phyloP scores from a whole-genome alignment of 2,797 vertebrate species.

The Mormyrus hasselquistii region DNA sequence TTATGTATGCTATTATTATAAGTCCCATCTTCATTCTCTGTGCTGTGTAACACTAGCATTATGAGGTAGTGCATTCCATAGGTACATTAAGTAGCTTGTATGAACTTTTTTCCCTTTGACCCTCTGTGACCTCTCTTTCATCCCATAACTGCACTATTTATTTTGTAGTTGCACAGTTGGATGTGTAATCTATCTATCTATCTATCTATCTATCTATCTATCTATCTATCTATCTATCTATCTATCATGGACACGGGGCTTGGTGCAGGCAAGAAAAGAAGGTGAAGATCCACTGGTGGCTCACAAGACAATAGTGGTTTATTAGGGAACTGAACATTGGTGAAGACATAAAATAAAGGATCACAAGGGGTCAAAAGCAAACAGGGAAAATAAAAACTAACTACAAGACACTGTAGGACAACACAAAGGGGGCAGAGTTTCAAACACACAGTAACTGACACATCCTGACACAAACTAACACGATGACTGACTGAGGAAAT shows the following conservation, averaged over 20 bases:
- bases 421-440: neutral
- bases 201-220: too few relatives aligned
- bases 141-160: neutral
- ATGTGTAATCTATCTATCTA: neutral
- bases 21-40: neutral
- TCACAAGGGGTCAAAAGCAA: neutral
- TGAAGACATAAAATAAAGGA: neutral
- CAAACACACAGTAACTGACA: neutral
- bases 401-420: neutral
- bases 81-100: neutral
- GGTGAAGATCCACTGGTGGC: neutral
- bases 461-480: neutral
- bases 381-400: neutral
- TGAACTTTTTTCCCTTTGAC: neutral
- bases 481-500: too few relatives aligned
- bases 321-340: neutral
- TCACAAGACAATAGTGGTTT: neutral
- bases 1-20: neutral
- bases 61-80: neutral
- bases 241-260: neutral
- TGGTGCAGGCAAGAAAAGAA: neutral
- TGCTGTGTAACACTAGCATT: neutral
- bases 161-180: neutral
- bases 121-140: neutral
- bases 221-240: too few relatives aligned